Evolutionary conservation across 2,888 invertebrate genomes (phyloP).

Genomic region (Rhopalosiphum nymphaeae): DNA sequence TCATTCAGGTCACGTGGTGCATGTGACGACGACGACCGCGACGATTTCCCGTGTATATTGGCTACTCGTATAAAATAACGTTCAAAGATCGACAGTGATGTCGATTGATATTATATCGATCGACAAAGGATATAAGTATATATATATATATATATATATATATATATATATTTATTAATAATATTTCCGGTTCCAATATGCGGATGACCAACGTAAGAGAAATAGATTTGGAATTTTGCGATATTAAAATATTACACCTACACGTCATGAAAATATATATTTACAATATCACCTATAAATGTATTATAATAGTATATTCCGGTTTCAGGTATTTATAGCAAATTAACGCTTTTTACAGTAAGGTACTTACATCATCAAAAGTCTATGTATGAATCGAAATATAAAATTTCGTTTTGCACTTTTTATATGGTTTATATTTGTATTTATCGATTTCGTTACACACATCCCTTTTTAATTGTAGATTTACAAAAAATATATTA

Average conservation of each 20-base stretch:
- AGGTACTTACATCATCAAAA: too few relatives aligned
- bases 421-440: background rate
- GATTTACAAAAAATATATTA: background rate
- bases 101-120: background rate
- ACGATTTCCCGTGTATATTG: constrained; percentile 1
- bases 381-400: background rate
- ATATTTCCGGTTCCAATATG: background rate
- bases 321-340: background rate
- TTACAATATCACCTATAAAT: background rate
- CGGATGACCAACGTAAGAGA: background rate
- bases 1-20: constrained; percentile 46
- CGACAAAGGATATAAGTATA: background rate
- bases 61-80: background rate
- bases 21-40: background rate
- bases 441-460: background rate
- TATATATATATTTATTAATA: background rate
- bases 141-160: background rate
- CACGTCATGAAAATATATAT: background rate
- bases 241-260: background rate
- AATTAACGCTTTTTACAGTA: background rate
- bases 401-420: background rate
- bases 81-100: background rate
- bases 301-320: background rate
- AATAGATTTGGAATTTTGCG: background rate
- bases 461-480: background rate